Evolutionary conservation across 2,797 vertebrate genomes (phyloP), one percentile per base, ranked within the genome.

Genomic region (Odontamblyopus rebecca): DNA sequence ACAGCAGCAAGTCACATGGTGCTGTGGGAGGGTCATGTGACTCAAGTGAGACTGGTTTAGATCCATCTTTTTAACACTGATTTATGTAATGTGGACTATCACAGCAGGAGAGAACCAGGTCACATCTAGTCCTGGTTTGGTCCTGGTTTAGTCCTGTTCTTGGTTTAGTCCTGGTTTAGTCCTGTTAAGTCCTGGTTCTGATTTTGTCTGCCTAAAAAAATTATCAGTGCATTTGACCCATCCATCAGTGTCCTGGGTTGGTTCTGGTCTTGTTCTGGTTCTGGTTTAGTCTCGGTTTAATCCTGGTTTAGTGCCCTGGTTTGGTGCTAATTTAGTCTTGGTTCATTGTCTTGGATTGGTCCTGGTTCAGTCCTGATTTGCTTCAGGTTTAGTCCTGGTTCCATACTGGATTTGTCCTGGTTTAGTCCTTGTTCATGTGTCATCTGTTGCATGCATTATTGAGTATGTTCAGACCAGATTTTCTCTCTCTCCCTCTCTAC

Each of bases 1-100:
- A 63, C 61, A 41, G 61, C 35, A 63, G 61, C 30, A 7, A 35
- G 12, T 63, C 61, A 63, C 61, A 26, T 63, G 61, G 19, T 35
- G 35, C 32, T n/a, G 61, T 63, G 61, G 61, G 61, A 63, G 61
- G 35, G 61, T 63, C 61, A 63, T 26, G 38, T 63, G 61, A 63
- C 61, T 63, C 18, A 16, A 32, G 16, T 41, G 61, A 38, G 61
- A 63, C 60, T 9, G 7, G 60, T 61, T 61, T 61, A 61, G 60
- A 38, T 38, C 18, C 29, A 32, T 32, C 2, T 32, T 38, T 61
- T 61, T n/a, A 32, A n/a, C 35, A 61, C 29, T 19, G 60, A 32
- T 6, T 61, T 32, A 61, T 61, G 32, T 61, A 61, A 61, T 19
- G 32, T 61, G 30, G 60, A 61, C 15, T 1, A 12, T 19, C 16